These are phyloP conservation scores for Tenthredo scrophulariae DNA, from an alignment of 2,888 invertebrate species.

Conservation along the genomic window DNA sequence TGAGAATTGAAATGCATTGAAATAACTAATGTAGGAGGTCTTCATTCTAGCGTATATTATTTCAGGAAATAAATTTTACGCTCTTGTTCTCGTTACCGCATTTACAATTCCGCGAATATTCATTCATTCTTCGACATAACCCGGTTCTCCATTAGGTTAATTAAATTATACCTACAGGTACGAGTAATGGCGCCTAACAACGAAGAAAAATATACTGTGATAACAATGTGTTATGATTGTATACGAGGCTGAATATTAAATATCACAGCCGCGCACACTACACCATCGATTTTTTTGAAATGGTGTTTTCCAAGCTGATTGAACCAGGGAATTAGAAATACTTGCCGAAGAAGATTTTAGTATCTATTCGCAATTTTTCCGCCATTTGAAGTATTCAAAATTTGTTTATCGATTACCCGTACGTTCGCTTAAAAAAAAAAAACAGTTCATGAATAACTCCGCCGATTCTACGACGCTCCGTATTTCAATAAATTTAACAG, in stretches of 20 bases:
- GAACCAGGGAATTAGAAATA: not conserved
- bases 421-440: too few species aligned
- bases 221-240: not conserved
- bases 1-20: not conserved
- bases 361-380: not conserved
- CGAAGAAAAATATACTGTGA: not conserved
- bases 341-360: not conserved
- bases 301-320: not conserved
- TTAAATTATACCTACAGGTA: not conserved
- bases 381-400: too few species aligned
- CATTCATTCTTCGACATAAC: not conserved
- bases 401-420: too few species aligned
- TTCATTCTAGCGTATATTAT: not conserved
- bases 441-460: too few species aligned
- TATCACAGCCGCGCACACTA: not conserved
- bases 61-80: not conserved
- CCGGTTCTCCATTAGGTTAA: constrained; percentile 23
- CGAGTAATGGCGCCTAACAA: not conserved
- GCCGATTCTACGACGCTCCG: not conserved
- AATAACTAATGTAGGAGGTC: not conserved
- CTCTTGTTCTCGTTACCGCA: not conserved
- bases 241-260: not conserved
- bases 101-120: constrained; percentile 4
- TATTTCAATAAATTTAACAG: not conserved
- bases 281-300: not conserved